Base-by-base conservation (phyloP, 2,113 vertebrate genomes). In the Sylvicapra grimmia region DNA sequence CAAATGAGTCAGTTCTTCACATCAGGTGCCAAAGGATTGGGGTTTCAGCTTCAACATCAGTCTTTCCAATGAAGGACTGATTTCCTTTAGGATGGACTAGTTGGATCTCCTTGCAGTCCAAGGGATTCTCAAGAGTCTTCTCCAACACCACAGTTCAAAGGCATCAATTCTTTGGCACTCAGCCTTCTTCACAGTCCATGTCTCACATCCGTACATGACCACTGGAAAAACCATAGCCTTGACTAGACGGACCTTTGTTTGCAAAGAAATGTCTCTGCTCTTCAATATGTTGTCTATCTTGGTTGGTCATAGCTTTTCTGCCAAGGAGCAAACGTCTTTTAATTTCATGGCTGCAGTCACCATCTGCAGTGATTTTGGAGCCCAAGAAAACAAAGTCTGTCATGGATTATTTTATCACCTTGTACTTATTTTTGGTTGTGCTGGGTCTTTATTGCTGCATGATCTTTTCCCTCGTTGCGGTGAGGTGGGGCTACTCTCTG, bases 111-210 rank as follows among this genome's bases (percentile, higher is more conserved):
- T 5, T 68, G 33, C 65, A 0, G 65, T n/a, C 65, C 33, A 36
- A 21, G 16, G 33, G 4, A 19, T 8, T 68, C 18, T 68, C 1
- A 1, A 21, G 16, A 68, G 65, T 36, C 65, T 68, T 68, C 33
- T 68, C 33, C 16, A 68, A 21, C 33, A 36, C 33, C 65, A n/a
- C 33, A 36, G 33, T 68, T 36, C 18, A 36, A 68, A 68, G 36
- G 33, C 65, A 5, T 68, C 18, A 0, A 5, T 36, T 36, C 31
- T 33, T 18, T 0, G 0, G 14, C 0, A 0, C 31, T 65, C 65
- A 36, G 33, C 65, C 19, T 68, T 68, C 33, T 68, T 68, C 19
- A 36, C 9, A 19, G 8, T 68, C 65, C 65, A 68, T 21, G 33
- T 21, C 8, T 36, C 33, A 36, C 65, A 68, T 68, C 65, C 33